Conservation (phyloP, 2,797 vertebrate species). For the Xiphophorus birchmanni region DNA sequence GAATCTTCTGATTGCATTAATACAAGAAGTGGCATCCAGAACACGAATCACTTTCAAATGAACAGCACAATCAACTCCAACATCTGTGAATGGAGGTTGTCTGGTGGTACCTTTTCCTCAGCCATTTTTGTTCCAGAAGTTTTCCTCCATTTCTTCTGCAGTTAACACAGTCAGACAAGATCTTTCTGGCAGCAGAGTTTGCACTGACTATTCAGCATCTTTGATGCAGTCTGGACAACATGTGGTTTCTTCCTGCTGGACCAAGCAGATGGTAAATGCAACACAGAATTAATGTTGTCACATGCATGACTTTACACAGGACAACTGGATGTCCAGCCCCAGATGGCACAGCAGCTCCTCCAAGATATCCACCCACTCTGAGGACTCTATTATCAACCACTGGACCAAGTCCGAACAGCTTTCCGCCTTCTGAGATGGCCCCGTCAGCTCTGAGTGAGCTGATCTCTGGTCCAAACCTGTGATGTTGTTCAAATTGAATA, state of each 20-base stretch:
- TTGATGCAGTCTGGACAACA: conserved; percentile 1
- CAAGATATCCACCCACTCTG: not conserved
- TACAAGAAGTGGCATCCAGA: not conserved
- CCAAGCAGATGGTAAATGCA: not conserved
- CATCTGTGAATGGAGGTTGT: not conserved
- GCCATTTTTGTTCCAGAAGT: conserved; percentile 14
- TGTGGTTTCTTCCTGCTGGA: not conserved
- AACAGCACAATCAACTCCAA: conserved; percentile 4
- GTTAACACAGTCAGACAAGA: not conserved
- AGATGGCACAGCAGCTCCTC: not conserved
- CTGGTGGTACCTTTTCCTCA: conserved; percentile 5
- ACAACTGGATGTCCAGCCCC: not conserved
- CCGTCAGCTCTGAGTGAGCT: not conserved
- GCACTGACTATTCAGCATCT: conserved; percentile 24
- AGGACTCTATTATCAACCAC: not conserved
- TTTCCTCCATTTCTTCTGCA: conserved; percentile 6
- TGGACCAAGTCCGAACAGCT: not conserved
- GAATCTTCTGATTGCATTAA: conserved; percentile 1
- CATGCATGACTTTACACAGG: not conserved
- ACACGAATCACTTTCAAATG: not conserved
- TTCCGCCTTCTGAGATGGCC: not conserved
- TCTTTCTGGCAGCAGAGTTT: conserved; percentile 13
- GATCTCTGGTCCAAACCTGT: not conserved
- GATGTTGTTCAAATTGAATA: not conserved
- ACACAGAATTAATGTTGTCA: not conserved